Conservation (phyloP, 2,113 vertebrate genomes). For the Chlamydotis undulata region DNA sequence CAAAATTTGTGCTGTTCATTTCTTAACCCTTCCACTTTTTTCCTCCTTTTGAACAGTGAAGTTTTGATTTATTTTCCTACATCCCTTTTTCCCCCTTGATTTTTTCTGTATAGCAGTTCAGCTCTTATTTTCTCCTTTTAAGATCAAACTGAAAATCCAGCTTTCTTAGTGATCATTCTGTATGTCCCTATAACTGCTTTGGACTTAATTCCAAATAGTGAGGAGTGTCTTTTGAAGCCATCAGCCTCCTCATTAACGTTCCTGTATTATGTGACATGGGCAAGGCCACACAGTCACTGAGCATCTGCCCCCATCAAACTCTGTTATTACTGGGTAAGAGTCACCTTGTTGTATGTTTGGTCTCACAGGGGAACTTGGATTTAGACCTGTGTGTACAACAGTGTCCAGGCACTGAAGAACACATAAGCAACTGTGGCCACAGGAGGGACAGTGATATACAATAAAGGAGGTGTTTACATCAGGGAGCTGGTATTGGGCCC, state of each 20-base stretch:
- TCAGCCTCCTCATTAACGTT: background rate
- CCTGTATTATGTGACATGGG: background rate
- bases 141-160: background rate
- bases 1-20: background rate
- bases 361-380: background rate
- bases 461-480: background rate
- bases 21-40: background rate
- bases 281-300: background rate
- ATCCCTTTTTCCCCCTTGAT: background rate
- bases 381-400: background rate
- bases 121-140: background rate
- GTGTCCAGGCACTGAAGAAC: background rate
- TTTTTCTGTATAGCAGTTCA: background rate
- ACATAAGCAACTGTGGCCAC: background rate
- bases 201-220: background rate
- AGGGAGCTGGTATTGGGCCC: background rate
- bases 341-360: rapidly evolving
- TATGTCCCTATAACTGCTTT: background rate
- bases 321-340: background rate
- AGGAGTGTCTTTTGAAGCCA: background rate
- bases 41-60: background rate
- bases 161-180: background rate
- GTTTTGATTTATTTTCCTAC: background rate
- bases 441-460: background rate
- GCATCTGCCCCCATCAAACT: background rate